Base-by-base conservation (phyloP, 2,113 vertebrate species). In the Rhagologus leucostigma region DNA sequence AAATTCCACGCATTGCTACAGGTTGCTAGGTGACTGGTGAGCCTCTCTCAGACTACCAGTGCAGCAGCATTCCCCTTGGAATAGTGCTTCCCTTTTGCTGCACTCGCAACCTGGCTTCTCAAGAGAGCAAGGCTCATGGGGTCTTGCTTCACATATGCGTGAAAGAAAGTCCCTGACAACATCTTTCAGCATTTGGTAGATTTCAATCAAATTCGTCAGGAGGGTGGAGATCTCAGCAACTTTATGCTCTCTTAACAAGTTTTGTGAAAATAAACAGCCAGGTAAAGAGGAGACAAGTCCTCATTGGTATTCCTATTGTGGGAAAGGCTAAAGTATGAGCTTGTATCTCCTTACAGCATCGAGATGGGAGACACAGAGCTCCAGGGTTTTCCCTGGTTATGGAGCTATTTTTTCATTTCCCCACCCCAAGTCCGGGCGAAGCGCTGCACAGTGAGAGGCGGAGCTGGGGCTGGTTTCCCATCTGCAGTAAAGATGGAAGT, bases 301-400 rank as follows among this genome's bases (percentile, higher is more conserved):
- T 62, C 57, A 29, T 24, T 86, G 39, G 35, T 89, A 89, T 77
- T 87, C 35, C 47, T 90, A 0, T 60, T 89, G 47, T 81, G 83
- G 60, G 56, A 95, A 93, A 93, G 49, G 69, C 50, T 77, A 7
- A 80, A 86, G 46, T 10, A 74, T 16, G 13, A 93, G 42, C 60
- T 84, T 57, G 4, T 89, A 81, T 81, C 47, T 93, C 27, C 60
- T 84, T 67, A 56, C 44, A 84, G 73, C 86, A 91, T 95, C 91
- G 92, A 73, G 50, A 93, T 55, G 35, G 89, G 76, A 91, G 73
- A 95, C 60, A 44, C 76, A 87, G 91, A 87, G 73, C 94, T 95
- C 52, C 73, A 78, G 73, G 84, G 60, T 46, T 92, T 96, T 90
- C 80, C 69, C 80, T 84, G 47, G 27, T 79, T 81, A 4, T 29